phyloP scores from a whole-genome alignment of 2,888 invertebrate genomes.

The Hipparchia semele region DNA sequence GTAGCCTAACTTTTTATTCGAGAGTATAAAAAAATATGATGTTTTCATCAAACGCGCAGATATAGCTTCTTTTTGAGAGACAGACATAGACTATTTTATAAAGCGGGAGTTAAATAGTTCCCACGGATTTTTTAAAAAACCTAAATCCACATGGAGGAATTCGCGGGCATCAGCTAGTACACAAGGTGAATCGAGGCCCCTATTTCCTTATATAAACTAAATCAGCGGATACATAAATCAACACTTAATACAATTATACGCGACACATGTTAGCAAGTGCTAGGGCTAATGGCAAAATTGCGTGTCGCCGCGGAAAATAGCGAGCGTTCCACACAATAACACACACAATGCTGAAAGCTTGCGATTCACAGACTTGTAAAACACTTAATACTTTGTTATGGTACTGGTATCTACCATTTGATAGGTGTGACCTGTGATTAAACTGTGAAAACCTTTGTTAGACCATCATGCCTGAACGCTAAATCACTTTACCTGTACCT shows the following conservation, averaged over 20 bases:
- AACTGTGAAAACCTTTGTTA: neutral
- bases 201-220: conserved; percentile 37
- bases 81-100: no score
- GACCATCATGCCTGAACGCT: neutral
- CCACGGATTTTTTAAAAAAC: no score
- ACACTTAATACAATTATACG: conserved; percentile 40
- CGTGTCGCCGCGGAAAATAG: conserved; percentile 67
- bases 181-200: conserved; percentile 24
- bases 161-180: no score
- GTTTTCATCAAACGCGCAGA: no score
- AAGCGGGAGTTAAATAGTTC: no score
- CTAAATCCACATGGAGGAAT: no score
- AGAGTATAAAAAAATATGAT: no score
- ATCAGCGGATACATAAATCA: conserved; percentile 44
- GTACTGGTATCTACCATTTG: neutral
- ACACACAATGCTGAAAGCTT: conserved; percentile 61
- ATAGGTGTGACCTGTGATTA: neutral
- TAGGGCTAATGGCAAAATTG: conserved; percentile 49
- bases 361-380: conserved; percentile 48
- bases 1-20: no score
- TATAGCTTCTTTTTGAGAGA: no score
- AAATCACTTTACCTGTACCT: neutral
- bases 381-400: neutral
- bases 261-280: conserved; percentile 40
- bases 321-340: conserved; percentile 59